Conservation (phyloP, 2,113 vertebrate genomes). For the Anolis sagrei region DNA sequence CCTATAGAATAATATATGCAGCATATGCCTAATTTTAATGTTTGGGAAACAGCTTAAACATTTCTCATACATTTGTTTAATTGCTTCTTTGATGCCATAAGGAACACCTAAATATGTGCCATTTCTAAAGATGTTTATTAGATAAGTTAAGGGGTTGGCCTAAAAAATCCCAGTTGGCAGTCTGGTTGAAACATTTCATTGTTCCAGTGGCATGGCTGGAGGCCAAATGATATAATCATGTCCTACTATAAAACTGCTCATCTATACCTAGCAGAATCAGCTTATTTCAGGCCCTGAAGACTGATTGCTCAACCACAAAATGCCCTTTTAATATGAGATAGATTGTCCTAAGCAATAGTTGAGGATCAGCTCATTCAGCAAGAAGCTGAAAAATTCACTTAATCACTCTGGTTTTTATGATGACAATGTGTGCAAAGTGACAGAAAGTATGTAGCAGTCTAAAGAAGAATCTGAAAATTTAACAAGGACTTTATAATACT, state of each 20-base stretch:
- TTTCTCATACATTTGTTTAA: not conserved
- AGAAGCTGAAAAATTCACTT: constrained; percentile 30
- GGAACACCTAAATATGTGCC: not conserved
- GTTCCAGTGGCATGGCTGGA: constrained; percentile 49
- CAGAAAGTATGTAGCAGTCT: not conserved
- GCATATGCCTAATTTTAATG: too few species aligned
- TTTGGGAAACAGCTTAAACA: too few species aligned
- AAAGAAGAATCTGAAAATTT: constrained; percentile 11
- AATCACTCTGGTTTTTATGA: constrained; percentile 27
- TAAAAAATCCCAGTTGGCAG: not conserved
- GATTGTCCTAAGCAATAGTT: constrained; percentile 25
- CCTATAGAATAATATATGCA: too few species aligned
- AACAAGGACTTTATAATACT: not conserved
- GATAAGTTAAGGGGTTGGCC: not conserved
- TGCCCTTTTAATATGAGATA: constrained; percentile 5
- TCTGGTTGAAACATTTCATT: not conserved
- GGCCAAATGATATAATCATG: constrained; percentile 23
- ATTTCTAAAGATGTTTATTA: not conserved
- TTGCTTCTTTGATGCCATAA: not conserved
- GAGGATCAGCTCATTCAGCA: constrained; percentile 21
- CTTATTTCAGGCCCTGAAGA: constrained; percentile 12
- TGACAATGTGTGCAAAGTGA: constrained; percentile 26
- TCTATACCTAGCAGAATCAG: constrained; percentile 7
- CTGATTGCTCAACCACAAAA: constrained; percentile 29
- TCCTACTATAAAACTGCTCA: constrained; percentile 29